A percentile compares a stretch with the other conserved stretches of the same genome.
Conservation (phyloP, 2,888 invertebrate species). For the Tryphoninae sp. region DNA sequence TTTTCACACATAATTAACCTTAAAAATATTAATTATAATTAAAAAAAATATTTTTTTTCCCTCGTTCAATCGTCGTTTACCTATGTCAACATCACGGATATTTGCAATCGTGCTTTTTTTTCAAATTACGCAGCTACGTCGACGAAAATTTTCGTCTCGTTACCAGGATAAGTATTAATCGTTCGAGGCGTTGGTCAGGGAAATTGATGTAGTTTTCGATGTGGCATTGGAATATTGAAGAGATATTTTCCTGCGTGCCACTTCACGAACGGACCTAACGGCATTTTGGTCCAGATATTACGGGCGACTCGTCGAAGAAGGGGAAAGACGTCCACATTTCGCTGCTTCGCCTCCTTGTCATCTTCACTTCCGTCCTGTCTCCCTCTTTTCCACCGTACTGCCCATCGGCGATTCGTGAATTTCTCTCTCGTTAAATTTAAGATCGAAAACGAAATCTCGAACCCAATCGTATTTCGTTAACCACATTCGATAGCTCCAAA, state of each 20-base stretch:
- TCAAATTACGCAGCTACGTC: neutral
- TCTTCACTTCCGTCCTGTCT: slow-evolving; percentile 36
- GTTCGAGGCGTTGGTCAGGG: slow-evolving; percentile 16
- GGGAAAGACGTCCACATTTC: slow-evolving; percentile 29
- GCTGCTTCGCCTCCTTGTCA: slow-evolving; percentile 40
- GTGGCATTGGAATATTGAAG: slow-evolving; percentile 33
- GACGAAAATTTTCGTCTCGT: neutral
- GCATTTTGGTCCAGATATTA: slow-evolving; percentile 67
- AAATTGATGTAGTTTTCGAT: neutral
- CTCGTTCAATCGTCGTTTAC: too few relatives aligned
- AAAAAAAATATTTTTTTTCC: too few relatives aligned
- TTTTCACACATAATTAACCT: neutral
- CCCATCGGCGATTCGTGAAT: slow-evolving; percentile 42
- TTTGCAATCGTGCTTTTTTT: neutral
- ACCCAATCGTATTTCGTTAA: neutral
- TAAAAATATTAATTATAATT: too few relatives aligned
- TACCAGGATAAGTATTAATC: slow-evolving; percentile 12
- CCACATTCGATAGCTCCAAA: neutral
- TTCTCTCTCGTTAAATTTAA: slow-evolving; percentile 65
- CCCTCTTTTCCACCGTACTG: neutral
- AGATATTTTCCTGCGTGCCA: slow-evolving; percentile 61
- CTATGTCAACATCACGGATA: too few relatives aligned
- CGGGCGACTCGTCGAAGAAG: slow-evolving; percentile 48
- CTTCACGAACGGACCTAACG: slow-evolving; percentile 64
- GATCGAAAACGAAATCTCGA: slow-evolving; percentile 61